Evolutionary conservation across 35 echinoderm and acorn worm genomes (phyloP), one percentile per base, ranked within the genome.

Genomic region (Diadema setosum): DNA sequence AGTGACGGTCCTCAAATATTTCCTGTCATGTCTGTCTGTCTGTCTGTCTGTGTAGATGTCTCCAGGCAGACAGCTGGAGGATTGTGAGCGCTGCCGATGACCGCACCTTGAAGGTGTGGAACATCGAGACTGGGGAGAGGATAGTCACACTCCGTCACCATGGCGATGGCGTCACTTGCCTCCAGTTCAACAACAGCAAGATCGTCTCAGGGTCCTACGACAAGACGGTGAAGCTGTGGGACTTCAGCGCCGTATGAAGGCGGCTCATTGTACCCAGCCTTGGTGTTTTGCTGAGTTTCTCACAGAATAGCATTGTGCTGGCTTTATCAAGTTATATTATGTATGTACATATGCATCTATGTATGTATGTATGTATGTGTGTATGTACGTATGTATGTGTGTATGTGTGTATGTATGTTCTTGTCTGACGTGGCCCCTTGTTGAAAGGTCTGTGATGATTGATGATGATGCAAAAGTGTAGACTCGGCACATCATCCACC

Each of bases 131-230:
- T 4, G 89, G 95, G 21, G 91, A 98, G 74, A 78, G 95, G 23
- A 59, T 98, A 44, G 91, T 98, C 12, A 98, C 95, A 6, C 84
- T 98, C 18, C 74, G 88, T 45, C 91, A 98, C 61, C 95, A 98
- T 59, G 85, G 84, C 25, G 95, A 98, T 70, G 95, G 95, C 1
- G 95, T 98, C 25, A 98, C 95, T 3, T 98, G 95, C 86, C 89
- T 98, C 0, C 95, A 98, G 46, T 98, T 98, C 46, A 98, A 98
- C 46, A 93, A 92, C 57, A 94, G 91, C 58, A 98, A 94, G 60
- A 98, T 98, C 78, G 95, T 98, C 0, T 98, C 95, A 23, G 95
- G 95, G 25, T 98, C 95, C 0, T 98, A 98, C 75, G 95, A 98
- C 29, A 98, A 94, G 59, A 98, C 95, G 1, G 95, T 98, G 16